Percentiles rank a stretch among this genome's conserved stretches.
These are phyloP conservation scores for Condylostylus longicornis DNA, from an alignment of 1,140 invertebrate genomes.

Conservation along the genomic window DNA sequence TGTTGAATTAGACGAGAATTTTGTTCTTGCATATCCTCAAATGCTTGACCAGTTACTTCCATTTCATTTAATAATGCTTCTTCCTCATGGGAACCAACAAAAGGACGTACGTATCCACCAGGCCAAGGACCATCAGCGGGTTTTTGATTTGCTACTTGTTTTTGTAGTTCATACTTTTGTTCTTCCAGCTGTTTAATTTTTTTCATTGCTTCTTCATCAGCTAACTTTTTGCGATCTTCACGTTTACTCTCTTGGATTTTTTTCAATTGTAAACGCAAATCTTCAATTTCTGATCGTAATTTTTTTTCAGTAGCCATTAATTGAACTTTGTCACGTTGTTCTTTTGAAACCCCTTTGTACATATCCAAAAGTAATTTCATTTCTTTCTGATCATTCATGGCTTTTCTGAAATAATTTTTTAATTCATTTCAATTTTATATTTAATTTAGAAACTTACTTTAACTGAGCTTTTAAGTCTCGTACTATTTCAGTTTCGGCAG, in stretches of 20 bases:
- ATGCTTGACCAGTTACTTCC: slow-evolving; percentile 98
- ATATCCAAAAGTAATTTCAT: slow-evolving; percentile 90
- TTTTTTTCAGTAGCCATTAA: slow-evolving; percentile 92
- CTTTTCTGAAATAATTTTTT: slow-evolving; percentile 54
- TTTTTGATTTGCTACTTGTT: slow-evolving; percentile 71
- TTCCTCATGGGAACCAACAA: slow-evolving; percentile 68
- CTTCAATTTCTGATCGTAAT: slow-evolving; percentile 74
- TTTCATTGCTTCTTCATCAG: slow-evolving; percentile 85
- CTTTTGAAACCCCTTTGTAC: slow-evolving; percentile 94
- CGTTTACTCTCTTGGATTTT: slow-evolving; percentile 81
- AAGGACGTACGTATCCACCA: slow-evolving; percentile 35
- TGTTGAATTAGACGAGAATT: slow-evolving; percentile 93
- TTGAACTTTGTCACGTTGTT: slow-evolving; percentile 90
- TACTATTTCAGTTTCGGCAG: slow-evolving; percentile 47
- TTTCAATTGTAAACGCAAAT: slow-evolving; percentile 68
- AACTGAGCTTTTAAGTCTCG: slow-evolving; percentile 80
- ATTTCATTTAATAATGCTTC: slow-evolving; percentile 95
- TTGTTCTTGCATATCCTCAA: slow-evolving; percentile 99
- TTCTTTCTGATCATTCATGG: slow-evolving; percentile 79
- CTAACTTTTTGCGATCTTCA: slow-evolving; percentile 80
- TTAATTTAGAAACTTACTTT: slow-evolving; percentile 48
- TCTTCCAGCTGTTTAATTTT: slow-evolving; percentile 94
- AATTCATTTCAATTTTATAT: neutral
- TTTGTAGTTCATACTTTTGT: slow-evolving; percentile 67
- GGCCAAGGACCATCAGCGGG: slow-evolving; percentile 48